A percentile compares a stretch with the other conserved stretches of the same genome.
These are phyloP conservation scores for Napeogenes inachia DNA, from an alignment of 2,888 invertebrate genomes.

Conservation along the genomic window DNA sequence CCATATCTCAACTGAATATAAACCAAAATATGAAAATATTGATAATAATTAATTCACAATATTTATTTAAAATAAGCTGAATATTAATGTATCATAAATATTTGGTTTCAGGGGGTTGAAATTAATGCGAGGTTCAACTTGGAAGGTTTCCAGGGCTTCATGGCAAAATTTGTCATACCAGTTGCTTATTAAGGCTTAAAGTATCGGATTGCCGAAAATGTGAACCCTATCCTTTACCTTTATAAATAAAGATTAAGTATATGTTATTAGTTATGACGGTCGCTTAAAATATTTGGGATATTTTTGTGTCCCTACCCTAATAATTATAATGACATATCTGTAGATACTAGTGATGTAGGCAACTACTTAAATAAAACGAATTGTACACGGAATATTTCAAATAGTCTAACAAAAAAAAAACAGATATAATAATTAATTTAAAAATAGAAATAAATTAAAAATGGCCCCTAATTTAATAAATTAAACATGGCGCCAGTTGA, in stretches of 20 bases:
- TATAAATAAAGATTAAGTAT: slow-evolving; percentile 1
- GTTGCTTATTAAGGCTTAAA: slow-evolving; percentile 21
- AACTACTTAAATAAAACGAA: too few relatives aligned
- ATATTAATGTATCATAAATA: slow-evolving; percentile 42
- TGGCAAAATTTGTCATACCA: slow-evolving; percentile 29
- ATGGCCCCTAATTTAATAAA: not conserved
- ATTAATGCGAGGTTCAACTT: slow-evolving; percentile 39
- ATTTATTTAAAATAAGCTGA: not conserved
- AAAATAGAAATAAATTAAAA: too few relatives aligned
- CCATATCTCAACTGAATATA: not conserved
- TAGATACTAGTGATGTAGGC: too few relatives aligned
- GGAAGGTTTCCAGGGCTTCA: slow-evolving; percentile 50
- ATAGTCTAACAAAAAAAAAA: too few relatives aligned
- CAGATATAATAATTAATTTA: too few relatives aligned
- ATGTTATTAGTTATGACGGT: slow-evolving; percentile 4
- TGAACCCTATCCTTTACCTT: slow-evolving; percentile 2
- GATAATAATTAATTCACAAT: not conserved
- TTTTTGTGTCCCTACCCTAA: not conserved
- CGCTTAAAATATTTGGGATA: not conserved
- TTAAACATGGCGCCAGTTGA: not conserved
- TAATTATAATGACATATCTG: not conserved
- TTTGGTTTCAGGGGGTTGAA: slow-evolving; percentile 50
- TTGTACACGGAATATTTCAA: too few relatives aligned
- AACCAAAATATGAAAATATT: not conserved
- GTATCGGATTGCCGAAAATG: slow-evolving; percentile 21